Percentiles rank a stretch among this genome's conserved stretches.
These are phyloP conservation scores for Eublepharis macularius DNA, from an alignment of 2,113 vertebrate species.

Conservation along the genomic window DNA sequence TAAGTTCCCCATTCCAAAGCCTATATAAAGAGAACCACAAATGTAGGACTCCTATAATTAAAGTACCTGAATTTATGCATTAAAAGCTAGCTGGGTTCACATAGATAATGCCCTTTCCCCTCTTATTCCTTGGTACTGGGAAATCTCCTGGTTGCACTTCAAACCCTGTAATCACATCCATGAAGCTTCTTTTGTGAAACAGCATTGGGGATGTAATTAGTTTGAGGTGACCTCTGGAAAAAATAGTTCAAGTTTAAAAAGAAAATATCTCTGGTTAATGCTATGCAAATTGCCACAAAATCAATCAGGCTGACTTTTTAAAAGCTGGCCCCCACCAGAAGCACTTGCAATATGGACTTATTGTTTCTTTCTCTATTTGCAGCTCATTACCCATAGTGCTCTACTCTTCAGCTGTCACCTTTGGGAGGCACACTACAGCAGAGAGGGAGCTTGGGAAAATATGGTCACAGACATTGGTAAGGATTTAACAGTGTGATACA, in stretches of 20 bases:
- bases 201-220: constrained; percentile 64
- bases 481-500: background rate
- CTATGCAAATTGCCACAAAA: constrained; percentile 81
- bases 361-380: constrained; percentile 82
- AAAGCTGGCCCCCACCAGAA: constrained; percentile 71
- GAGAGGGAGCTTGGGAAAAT: background rate
- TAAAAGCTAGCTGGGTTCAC: constrained; percentile 5
- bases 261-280: constrained; percentile 77
- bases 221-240: constrained; percentile 75
- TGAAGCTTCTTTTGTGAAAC: constrained; percentile 53
- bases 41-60: background rate
- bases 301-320: constrained; percentile 82
- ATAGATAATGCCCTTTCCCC: background rate
- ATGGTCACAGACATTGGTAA: constrained; percentile 9
- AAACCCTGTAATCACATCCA: constrained; percentile 30
- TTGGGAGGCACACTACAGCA: background rate
- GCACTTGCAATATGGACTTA: constrained; percentile 74
- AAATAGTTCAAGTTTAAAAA: constrained; percentile 68
- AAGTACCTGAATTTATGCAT: background rate
- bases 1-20: background rate
- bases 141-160: constrained; percentile 48
- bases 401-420: constrained; percentile 64
- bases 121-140: background rate
- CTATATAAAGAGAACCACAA: background rate
- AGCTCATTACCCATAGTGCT: constrained; percentile 81